A percentile compares a stretch with the other conserved stretches of the same genome.
These are phyloP conservation scores for Pedetes capensis DNA, from an alignment of 2,113 vertebrate species.

Conservation along the genomic window DNA sequence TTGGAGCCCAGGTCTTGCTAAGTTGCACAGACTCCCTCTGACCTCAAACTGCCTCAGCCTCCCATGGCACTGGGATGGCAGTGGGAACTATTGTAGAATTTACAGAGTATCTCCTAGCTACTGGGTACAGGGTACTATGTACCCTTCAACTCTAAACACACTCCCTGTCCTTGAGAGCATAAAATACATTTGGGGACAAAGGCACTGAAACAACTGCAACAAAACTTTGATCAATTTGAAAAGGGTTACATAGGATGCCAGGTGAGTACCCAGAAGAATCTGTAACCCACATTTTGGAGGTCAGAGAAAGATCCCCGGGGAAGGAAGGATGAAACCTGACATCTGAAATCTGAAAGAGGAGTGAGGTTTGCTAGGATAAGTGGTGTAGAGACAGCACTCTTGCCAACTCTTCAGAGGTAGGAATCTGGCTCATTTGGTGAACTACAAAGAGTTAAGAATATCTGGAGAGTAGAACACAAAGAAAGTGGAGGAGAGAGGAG, in stretches of 20 bases:
- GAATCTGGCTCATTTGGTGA: neutral
- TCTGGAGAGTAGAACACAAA: neutral
- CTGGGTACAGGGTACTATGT: too few species aligned
- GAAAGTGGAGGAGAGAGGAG: accelerated
- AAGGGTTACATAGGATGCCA: neutral
- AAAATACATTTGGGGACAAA: neutral
- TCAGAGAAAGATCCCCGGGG: neutral
- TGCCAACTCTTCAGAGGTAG: neutral
- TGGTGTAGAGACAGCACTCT: neutral
- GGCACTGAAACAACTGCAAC: neutral
- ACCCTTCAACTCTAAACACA: neutral
- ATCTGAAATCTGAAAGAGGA: neutral
- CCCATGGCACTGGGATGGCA: too few species aligned
- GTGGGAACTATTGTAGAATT: neutral
- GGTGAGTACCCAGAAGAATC: neutral
- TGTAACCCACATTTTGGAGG: neutral
- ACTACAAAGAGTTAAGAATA: neutral
- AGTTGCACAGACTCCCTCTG: too few species aligned
- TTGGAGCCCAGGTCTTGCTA: too few species aligned
- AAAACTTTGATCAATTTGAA: neutral
- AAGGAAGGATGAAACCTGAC: neutral
- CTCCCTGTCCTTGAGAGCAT: neutral
- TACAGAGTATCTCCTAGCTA: neutral
- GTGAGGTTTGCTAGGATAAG: neutral
- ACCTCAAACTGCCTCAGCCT: too few species aligned